Evolutionary conservation across 2,888 invertebrate species (phyloP).

Genomic region (Plebejus argus): DNA sequence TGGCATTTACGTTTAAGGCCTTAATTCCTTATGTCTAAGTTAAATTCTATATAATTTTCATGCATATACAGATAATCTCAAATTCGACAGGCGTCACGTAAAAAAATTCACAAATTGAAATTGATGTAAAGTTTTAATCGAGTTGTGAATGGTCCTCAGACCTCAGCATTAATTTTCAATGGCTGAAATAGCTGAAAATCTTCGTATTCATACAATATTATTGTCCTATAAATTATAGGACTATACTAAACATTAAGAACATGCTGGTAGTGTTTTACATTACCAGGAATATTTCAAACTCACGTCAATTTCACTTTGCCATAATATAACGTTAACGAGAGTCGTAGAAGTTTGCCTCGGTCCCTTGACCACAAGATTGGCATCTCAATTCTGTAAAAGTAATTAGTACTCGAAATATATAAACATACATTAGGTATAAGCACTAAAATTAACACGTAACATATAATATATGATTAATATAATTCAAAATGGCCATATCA

Average conservation of each 20-base stretch:
- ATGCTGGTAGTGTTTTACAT: too few species aligned
- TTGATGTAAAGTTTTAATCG: background rate
- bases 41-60: slow-evolving; percentile 33
- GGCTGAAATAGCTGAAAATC: too few species aligned
- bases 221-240: too few species aligned
- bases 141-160: background rate
- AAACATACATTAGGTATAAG: slow-evolving; percentile 27
- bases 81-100: background rate
- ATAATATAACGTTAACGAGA: background rate
- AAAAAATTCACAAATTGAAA: background rate
- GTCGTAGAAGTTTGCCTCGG: background rate
- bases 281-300: background rate
- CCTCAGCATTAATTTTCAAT: too few species aligned
- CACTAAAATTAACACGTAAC: slow-evolving; percentile 25
- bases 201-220: too few species aligned
- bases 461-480: slow-evolving; percentile 29
- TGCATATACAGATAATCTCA: slow-evolving; percentile 32
- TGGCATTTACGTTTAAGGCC: slow-evolving; percentile 32
- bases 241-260: too few species aligned
- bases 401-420: slow-evolving; percentile 21
- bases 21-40: slow-evolving; percentile 33
- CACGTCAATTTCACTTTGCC: background rate
- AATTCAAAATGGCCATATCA: slow-evolving; percentile 30
- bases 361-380: background rate
- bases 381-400: slow-evolving; percentile 19